phyloP scores from a whole-genome alignment of 2,797 vertebrate species.

The Geotrypetes seraphini region DNA sequence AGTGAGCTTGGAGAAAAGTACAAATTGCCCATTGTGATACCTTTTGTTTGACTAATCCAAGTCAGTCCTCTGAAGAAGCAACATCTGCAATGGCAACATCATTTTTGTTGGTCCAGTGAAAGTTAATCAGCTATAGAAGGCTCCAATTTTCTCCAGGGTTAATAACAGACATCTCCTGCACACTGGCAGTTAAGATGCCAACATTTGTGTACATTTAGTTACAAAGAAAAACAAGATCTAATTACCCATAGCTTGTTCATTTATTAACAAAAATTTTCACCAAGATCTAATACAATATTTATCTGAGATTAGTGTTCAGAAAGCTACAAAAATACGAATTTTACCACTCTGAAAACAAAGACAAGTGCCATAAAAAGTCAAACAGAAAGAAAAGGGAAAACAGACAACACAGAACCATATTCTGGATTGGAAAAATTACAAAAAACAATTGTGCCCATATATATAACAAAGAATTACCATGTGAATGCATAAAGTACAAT shows the following conservation, averaged over 20 bases:
- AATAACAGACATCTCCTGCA: no score
- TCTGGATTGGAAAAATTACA: constrained; percentile 13
- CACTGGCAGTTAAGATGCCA: no score
- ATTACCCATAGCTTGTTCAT: constrained; percentile 31
- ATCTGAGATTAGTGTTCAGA: constrained; percentile 50
- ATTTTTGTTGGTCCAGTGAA: no score
- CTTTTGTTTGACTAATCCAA: no score
- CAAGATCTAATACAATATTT: constrained; percentile 47
- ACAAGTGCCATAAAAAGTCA: constrained; percentile 44
- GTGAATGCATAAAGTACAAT: constrained; percentile 27
- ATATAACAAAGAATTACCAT: constrained; percentile 30
- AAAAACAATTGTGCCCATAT: constrained; percentile 27
- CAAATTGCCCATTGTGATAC: no score
- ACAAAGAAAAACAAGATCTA: constrained; percentile 6
- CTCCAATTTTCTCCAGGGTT: no score
- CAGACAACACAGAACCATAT: background rate
- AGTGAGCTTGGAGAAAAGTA: no score
- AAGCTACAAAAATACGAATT: constrained; percentile 71
- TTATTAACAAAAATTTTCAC: constrained; percentile 62
- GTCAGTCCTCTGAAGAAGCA: no score
- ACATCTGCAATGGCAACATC: no score
- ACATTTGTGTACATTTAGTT: no score
- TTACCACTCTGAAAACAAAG: constrained; percentile 54
- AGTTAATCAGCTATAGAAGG: no score
- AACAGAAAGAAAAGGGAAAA: constrained; percentile 9